phyloP scores from a whole-genome alignment of 1,140 invertebrate species.

The Cardiocondyla obscurior region DNA sequence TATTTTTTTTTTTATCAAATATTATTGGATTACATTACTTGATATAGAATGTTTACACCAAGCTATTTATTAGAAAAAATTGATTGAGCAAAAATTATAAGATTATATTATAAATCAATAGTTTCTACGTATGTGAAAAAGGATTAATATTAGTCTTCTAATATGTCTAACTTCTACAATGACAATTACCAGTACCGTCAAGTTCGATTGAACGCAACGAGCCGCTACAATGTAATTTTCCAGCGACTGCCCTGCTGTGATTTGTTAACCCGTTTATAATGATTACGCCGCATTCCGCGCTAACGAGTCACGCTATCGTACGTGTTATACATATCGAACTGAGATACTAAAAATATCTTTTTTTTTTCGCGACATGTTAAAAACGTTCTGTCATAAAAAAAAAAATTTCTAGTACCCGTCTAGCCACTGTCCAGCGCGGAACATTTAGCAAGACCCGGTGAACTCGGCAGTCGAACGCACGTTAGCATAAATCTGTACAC shows the following conservation, averaged over 20 bases:
- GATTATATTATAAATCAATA: too few species aligned
- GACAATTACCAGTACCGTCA: constrained; percentile 45
- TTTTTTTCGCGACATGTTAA: background rate
- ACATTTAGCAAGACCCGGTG: too few species aligned
- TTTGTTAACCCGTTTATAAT: constrained; percentile 70
- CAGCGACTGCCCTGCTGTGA: constrained; percentile 62
- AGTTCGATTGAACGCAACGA: constrained; percentile 68
- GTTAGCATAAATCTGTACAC: too few species aligned
- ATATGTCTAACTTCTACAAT: constrained; percentile 9
- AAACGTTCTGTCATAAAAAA: too few species aligned
- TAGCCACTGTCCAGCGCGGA: too few species aligned
- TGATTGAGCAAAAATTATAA: background rate
- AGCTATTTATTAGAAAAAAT: background rate
- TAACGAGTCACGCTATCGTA: constrained; percentile 28
- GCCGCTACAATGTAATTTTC: constrained; percentile 64
- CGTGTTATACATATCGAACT: background rate
- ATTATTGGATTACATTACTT: background rate
- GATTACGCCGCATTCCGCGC: constrained; percentile 58
- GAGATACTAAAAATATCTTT: background rate
- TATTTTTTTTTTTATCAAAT: background rate
- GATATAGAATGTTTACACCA: background rate
- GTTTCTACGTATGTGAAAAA: background rate
- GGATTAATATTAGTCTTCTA: constrained; percentile 22
- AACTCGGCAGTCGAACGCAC: too few species aligned
- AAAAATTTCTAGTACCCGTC: too few species aligned